A percentile compares a stretch with the other conserved stretches of the same genome.
These are phyloP conservation scores for Streblospio benedicti DNA, from an alignment of 1,140 invertebrate genomes.

Conservation along the genomic window DNA sequence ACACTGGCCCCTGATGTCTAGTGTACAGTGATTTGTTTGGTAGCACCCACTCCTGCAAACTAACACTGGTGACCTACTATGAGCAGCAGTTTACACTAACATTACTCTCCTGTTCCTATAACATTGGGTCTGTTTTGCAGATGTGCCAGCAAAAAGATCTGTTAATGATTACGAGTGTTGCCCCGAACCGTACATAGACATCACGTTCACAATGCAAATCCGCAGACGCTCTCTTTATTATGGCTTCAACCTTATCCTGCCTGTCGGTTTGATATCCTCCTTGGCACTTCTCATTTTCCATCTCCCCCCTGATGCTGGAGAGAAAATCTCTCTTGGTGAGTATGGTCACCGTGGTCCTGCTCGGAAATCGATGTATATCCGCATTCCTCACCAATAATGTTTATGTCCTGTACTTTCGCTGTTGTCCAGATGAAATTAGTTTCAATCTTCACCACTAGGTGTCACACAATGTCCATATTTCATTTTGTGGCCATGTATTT, in stretches of 20 bases:
- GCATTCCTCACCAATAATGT: too few species aligned
- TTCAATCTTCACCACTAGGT: too few species aligned
- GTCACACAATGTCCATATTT: too few species aligned
- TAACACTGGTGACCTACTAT: too few species aligned
- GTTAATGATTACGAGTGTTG: constrained; percentile 49
- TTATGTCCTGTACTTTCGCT: too few species aligned
- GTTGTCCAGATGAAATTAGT: too few species aligned
- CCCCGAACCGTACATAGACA: constrained; percentile 47
- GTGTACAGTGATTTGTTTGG: too few species aligned
- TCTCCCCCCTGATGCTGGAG: constrained; percentile 92
- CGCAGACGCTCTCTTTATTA: constrained; percentile 92
- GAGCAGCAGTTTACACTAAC: background rate
- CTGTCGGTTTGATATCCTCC: constrained; percentile 92
- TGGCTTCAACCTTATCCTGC: constrained; percentile 98
- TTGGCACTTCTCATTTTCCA: constrained; percentile 96
- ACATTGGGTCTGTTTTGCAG: constrained; percentile 20
- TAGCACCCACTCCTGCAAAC: too few species aligned
- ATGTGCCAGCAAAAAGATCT: constrained; percentile 35
- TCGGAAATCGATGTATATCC: too few species aligned
- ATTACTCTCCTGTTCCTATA: background rate
- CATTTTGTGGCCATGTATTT: too few species aligned
- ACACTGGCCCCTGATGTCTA: too few species aligned
- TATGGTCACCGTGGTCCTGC: too few species aligned
- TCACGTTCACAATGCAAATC: constrained; percentile 64
- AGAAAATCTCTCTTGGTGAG: constrained; percentile 56